Base-by-base conservation (phyloP, 2,888 invertebrate genomes). In the Cyclophora albipunctata region DNA sequence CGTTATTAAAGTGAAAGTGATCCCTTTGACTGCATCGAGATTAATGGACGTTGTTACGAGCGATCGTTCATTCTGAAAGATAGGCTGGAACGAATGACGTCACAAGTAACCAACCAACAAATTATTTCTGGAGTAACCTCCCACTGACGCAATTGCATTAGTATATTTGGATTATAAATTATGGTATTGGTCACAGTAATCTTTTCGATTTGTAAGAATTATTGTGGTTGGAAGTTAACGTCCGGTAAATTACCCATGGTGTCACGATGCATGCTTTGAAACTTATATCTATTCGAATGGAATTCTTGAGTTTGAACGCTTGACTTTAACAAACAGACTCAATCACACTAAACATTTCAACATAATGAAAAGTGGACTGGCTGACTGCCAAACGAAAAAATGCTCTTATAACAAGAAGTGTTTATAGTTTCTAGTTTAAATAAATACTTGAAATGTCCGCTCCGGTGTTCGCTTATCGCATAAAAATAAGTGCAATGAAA, bases 1-100 rank as follows among this genome's bases (percentile, higher is more conserved):
- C 54, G 53, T 59, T 59, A 57, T 52, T 65, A 58, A 65, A 78
- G 79, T 76, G 79, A 79, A 79, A 79, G 79, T 78, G 77, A 77
- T 77, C 71, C 75, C 72, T 73, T 73, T 68, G 67, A 68, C 66
- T 59, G 63, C 54, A 56, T 57, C 65, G 64, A 73, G 78, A 79
- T 77, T 73, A 75, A 79, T 78, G 71, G 59, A 50, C 40, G 65
- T 69, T 67, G 63, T 72, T 72, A 71, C 61, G 66, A 20, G 66
- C 66, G 64, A 73, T 73, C 69, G 61, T 62, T 66, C 67, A 64
- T 62, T 63, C 61, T 61, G 62, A 63, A 62, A 74, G 75, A 75
- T 74, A 67, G 71, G 70, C 67, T 64, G 70, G 57, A 54, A 53
- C 60, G 54, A 53, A 55, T 69, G 73, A 73, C 74, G 72, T 74